These are phyloP conservation scores for Lasioglossum villosulum DNA, from an alignment of 2,888 invertebrate species.

Conservation along the genomic window DNA sequence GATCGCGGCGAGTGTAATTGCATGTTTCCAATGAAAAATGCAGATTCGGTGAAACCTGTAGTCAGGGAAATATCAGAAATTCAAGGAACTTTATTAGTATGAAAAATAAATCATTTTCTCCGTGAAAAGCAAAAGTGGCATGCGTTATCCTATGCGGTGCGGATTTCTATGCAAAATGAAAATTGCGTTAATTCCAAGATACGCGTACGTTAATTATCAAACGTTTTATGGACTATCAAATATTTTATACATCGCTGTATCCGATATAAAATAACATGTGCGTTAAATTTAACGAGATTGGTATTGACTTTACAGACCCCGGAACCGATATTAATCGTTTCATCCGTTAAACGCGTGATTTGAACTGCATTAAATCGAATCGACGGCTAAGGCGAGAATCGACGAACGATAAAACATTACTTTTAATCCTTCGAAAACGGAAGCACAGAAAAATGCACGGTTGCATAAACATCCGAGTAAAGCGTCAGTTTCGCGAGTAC, in stretches of 20 bases:
- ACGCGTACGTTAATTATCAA: neutral
- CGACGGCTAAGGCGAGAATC: too few relatives aligned
- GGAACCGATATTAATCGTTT: neutral
- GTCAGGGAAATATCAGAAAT: too few relatives aligned
- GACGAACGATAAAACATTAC: too few relatives aligned
- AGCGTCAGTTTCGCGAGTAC: neutral
- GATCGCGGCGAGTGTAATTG: neutral
- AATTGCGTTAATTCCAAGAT: too few relatives aligned
- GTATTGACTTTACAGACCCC: neutral
- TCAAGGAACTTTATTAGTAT: too few relatives aligned
- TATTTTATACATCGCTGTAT: neutral
- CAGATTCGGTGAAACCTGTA: neutral
- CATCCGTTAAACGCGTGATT: neutral
- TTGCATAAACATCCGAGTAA: neutral
- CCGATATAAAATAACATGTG: neutral
- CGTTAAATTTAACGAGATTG: neutral
- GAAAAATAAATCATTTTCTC: too few relatives aligned
- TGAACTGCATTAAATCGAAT: neutral
- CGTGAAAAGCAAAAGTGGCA: too few relatives aligned
- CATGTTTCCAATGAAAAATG: neutral
- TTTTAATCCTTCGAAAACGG: neutral
- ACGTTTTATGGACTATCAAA: neutral
- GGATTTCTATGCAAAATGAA: too few relatives aligned
- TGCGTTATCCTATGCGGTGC: too few relatives aligned
- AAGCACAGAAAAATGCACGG: neutral